A percentile compares a stretch with the other conserved stretches of the same genome.
Conservation (phyloP, 2,797 vertebrate species). For the Myotis daubentonii region DNA sequence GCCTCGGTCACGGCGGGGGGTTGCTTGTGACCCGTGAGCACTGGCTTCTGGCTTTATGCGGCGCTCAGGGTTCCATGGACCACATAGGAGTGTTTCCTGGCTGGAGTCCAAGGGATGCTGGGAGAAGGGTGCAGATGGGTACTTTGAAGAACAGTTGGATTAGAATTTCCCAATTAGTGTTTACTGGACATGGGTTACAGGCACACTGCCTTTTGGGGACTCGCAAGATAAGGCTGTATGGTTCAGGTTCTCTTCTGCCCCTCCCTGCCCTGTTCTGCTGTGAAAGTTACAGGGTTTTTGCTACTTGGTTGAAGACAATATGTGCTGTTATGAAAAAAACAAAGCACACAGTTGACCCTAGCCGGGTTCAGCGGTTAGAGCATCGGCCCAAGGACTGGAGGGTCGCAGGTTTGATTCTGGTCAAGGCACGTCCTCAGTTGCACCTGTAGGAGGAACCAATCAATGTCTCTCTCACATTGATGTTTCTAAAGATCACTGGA, state of each 20-base stretch:
- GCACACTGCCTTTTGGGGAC: neutral
- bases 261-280: neutral
- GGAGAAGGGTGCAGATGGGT: neutral
- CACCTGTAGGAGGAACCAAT: too few species aligned
- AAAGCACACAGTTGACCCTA: too few species aligned
- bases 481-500: too few species aligned
- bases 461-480: too few species aligned
- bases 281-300: neutral
- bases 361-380: too few species aligned
- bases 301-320: neutral
- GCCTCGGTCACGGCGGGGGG: too few species aligned
- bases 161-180: neutral
- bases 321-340: neutral
- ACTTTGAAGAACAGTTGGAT: neutral
- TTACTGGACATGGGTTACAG: fast-evolving
- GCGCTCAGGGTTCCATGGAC: neutral
- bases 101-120: neutral
- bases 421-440: too few species aligned
- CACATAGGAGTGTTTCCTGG: neutral
- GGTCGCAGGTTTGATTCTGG: too few species aligned
- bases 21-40: too few species aligned
- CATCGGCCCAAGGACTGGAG: too few species aligned
- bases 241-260: too few species aligned
- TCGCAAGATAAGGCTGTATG: neutral
- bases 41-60: neutral